Evolutionary conservation across 2,113 vertebrate species (phyloP), one percentile per base, ranked within the genome.

Genomic region (Pterophyllum scalare): DNA sequence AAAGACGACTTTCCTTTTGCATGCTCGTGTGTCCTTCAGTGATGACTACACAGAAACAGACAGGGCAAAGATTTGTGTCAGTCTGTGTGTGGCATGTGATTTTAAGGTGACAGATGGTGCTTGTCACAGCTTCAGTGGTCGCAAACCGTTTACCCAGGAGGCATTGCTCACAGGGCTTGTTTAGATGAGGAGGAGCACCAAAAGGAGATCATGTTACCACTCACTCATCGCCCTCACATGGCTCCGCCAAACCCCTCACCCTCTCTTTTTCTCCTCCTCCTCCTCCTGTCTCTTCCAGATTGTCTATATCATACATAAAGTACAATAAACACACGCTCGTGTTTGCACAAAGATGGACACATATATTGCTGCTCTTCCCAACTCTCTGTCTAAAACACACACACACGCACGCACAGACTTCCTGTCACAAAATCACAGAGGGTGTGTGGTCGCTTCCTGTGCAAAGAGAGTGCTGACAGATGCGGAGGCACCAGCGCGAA

Each of bases 61-160:
- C 82, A 11, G 9, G 59, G 78, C 49, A 19, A 60, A 89, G 80
- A 83, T 78, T 58, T 84, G 78, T 82, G 86, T 91, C 78, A 7
- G 88, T 70, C 77, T 91, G 91, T 93, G 92, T 91, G 91, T 91
- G 94, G 91, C 74, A 82, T 89, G 80, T 81, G 87, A 90, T 84
- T 75, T 60, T 81, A 83, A 86, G 90, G 86, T 90, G 94, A 95
- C 94, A 95, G 92, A 95, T 95, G 93, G 94, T 83, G 31, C 85
- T 89, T 85, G 93, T 95, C 94, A 92, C 90, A 91, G 89, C 87
- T 85, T 86, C 83, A 75, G 91, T 46, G 70, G 85, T 94, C 72
- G 57, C 90, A 92, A 89, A 92, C 82, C 88, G 92, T 95, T 95
- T 95, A 94, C 93, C 95, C 94, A 94, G 93, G 93, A 95, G 94